Evolutionary conservation across 2,797 vertebrate genomes (phyloP).

Genomic region (Rallus crepitans): DNA sequence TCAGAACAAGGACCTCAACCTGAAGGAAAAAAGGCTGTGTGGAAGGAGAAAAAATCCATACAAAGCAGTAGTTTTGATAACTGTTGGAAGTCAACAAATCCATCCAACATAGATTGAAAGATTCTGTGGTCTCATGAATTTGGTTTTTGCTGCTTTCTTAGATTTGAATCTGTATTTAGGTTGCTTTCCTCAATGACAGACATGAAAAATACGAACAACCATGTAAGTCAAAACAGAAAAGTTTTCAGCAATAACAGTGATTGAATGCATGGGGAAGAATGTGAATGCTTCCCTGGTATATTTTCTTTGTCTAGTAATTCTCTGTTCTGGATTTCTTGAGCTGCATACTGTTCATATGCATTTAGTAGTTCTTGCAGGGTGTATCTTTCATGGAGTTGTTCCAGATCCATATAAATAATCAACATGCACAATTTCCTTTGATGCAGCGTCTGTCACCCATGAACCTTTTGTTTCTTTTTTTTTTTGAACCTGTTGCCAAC

Average conservation of each 20-base stretch:
- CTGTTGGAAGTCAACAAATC: not conserved
- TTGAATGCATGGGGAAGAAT: not conserved
- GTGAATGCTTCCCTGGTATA: accelerated
- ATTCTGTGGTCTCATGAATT: not conserved
- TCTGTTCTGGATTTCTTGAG: not conserved
- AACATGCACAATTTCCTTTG: not conserved
- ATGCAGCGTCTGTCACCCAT: not conserved
- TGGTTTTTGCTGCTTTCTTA: not conserved
- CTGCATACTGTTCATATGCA: not conserved
- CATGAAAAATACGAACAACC: not conserved
- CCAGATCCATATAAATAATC: not conserved
- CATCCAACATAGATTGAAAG: not conserved
- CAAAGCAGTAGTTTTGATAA: not conserved
- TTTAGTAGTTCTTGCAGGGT: not conserved
- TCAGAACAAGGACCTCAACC: not conserved
- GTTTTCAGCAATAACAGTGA: not conserved
- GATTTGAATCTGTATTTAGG: not conserved
- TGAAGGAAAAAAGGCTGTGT: not conserved
- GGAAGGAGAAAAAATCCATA: not conserved
- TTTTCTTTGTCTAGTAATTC: not conserved
- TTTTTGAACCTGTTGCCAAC: not conserved
- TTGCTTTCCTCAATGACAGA: not conserved
- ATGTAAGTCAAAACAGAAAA: not conserved
- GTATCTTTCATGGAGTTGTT: not conserved
- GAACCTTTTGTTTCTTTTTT: not conserved